Evolutionary conservation across 2,797 vertebrate genomes (phyloP), one percentile per base, ranked within the genome.

Genomic region (Valencia hispanica): DNA sequence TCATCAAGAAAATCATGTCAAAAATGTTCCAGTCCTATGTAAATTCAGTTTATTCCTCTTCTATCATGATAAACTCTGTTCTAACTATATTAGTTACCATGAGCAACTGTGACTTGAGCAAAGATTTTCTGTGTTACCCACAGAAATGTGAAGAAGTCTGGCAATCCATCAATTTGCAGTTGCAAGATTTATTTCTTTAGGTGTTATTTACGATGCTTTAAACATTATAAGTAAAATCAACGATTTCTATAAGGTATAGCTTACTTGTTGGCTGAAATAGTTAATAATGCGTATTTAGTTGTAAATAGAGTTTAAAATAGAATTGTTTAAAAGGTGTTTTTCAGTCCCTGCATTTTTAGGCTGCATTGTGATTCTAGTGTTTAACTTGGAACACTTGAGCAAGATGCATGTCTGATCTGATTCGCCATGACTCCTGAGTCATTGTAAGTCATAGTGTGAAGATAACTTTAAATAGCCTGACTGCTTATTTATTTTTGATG

Each of bases 401-500:
- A 32, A 20, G 15, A 61, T 20, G 4, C 59, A 32, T 17, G 32
- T 18, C n/a, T 18, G 0, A 36, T 25, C 4, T 0, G 4, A 75
- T 4, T 11, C n/a, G 47, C 12, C 39, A 0, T 18, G 43, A 80
- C 74, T 79, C 78, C 73, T 68, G 27, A 39, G 32, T 75, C 50
- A 65, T 70, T 66, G 59, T 10, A 68, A 34, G 36, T 70, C 71
- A 41, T 1, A 12, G 20, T 22, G 12, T 20, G 30, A 22, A 43
- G 61, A 65, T 65, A 18, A 65, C 39, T 65, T 43, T 74, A 34
- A 84, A 81, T 84, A 69, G 79, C 63, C 70, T 32, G 45, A 57
- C 34, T 34, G 25, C 27, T 0, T 45, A 15, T 80, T 83, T 88
- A 79, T 87, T 79, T 65, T 77, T 72, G 10, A 65, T 80, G 34